phyloP scores from a whole-genome alignment of 2,797 vertebrate genomes.

The Chromobotia macracanthus region DNA sequence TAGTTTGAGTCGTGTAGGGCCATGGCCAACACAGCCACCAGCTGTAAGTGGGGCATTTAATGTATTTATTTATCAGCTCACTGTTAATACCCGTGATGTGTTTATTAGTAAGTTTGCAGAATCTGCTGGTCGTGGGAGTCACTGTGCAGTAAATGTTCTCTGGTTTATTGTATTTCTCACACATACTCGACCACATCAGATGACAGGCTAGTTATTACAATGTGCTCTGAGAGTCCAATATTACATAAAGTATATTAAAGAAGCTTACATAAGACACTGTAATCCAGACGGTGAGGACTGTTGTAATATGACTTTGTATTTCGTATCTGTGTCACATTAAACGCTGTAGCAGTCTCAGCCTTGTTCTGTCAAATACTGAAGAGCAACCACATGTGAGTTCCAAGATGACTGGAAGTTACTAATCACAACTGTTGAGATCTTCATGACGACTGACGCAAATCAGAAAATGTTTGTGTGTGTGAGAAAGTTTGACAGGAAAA shows the following conservation, averaged over 20 bases:
- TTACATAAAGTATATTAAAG: slow-evolving; percentile 43
- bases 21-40: too few relatives aligned
- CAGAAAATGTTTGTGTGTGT: slow-evolving; percentile 13
- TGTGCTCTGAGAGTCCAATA: slow-evolving; percentile 26
- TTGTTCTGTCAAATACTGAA: not conserved
- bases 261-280: slow-evolving; percentile 36
- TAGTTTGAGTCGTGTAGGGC: too few relatives aligned
- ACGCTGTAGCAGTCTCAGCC: not conserved
- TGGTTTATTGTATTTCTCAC: slow-evolving; percentile 18
- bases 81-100: slow-evolving; percentile 16
- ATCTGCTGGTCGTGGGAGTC: not conserved
- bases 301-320: slow-evolving; percentile 39
- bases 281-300: slow-evolving; percentile 11
- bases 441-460: slow-evolving; percentile 10
- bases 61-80: not conserved
- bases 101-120: not conserved
- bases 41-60: not conserved
- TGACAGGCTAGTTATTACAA: slow-evolving; percentile 37
- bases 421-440: slow-evolving; percentile 10
- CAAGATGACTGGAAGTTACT: slow-evolving; percentile 2
- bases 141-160: not conserved
- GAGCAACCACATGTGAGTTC: not conserved
- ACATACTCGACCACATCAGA: slow-evolving; percentile 9
- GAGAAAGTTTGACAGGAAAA: slow-evolving; percentile 1
- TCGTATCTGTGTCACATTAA: slow-evolving; percentile 35